Conservation (phyloP, 2,797 vertebrate species). For the Liparis tanakae region DNA sequence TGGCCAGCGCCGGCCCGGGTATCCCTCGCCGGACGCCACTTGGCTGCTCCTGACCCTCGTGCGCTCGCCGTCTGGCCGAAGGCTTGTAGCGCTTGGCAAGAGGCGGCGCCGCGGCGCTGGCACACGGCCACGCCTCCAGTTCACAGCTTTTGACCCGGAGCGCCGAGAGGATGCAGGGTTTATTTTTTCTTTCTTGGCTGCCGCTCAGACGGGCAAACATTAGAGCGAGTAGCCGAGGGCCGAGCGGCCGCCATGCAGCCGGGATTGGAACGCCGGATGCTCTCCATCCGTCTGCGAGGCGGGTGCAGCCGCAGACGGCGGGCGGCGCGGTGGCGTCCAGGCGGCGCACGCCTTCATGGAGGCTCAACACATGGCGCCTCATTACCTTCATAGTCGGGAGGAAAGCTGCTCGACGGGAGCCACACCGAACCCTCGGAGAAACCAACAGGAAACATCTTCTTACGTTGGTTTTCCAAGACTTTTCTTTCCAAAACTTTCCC, state of each 20-base stretch:
- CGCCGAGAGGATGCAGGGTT: slow-evolving; percentile 41
- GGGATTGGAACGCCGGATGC: slow-evolving; percentile 75
- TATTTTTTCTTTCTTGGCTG: slow-evolving; percentile 55
- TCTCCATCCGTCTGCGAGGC: slow-evolving; percentile 69
- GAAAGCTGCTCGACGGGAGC: neutral
- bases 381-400: neutral
- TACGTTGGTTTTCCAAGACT: accelerated
- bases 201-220: slow-evolving; percentile 56
- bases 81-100: slow-evolving; percentile 75
- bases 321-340: neutral
- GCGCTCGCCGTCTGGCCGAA: slow-evolving; percentile 70
- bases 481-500: neutral
- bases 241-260: slow-evolving; percentile 69
- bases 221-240: slow-evolving; percentile 66
- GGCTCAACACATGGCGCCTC: slow-evolving; percentile 12
- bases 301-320: slow-evolving; percentile 28
- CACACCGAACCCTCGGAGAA: neutral
- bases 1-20: slow-evolving; percentile 68
- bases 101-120: slow-evolving; percentile 50
- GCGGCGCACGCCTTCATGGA: neutral
- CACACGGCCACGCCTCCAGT: slow-evolving; percentile 59
- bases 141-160: slow-evolving; percentile 70
- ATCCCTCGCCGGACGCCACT: slow-evolving; percentile 74
- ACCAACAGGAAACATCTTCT: neutral
- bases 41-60: slow-evolving; percentile 72